Evolutionary conservation across 1,140 invertebrate species (phyloP), one percentile per base, ranked within the genome.

Genomic region (Phenacoccus solenopsis): DNA sequence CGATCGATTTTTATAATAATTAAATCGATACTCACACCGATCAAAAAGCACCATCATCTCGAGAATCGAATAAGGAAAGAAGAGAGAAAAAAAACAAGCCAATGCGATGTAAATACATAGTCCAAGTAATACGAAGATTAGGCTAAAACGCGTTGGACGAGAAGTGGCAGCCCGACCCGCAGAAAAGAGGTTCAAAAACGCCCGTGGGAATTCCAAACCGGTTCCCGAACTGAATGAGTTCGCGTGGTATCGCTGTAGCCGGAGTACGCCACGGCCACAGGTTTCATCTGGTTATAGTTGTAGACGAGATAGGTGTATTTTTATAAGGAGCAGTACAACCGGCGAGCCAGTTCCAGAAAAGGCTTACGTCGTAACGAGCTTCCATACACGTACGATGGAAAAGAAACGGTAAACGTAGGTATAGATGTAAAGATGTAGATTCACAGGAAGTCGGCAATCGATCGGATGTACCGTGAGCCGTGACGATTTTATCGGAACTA

Each of bases 171-270:
- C 13, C 20, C 9, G 16, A 64, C 10, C 21, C 7, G 10, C 20
- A 25, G 59, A 64, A 10, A 24, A 64, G 59, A 27, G 25, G 22
- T 64, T 64, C 9, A 16, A 25, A 64, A 64, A 64, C 25, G 59
- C 59, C 25, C 59, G 59, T 64, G 59, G 59, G 59, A 64, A 64
- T 64, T 10, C 22, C 25, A 25, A 64, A 64, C 59, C 59, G 59
- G 59, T 64, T 64, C 22, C 25, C 59, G 59, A 3, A 24, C 16
- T 64, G 59, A 64, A 64, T 64, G 59, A 64, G 59, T 64, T 64
- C 59, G 59, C 59, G 59, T 64, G 59, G 59, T 64, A 64, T 25
- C 59, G 3, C 2, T 2, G 20, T 64, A 64, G 9, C 25, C 25
- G 59, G 12, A 64, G 59, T 64, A 27, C 59, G 59, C 59, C 59